Evolutionary conservation across 2,797 vertebrate species (phyloP).

Genomic region (Mormyrus hasselquistii): DNA sequence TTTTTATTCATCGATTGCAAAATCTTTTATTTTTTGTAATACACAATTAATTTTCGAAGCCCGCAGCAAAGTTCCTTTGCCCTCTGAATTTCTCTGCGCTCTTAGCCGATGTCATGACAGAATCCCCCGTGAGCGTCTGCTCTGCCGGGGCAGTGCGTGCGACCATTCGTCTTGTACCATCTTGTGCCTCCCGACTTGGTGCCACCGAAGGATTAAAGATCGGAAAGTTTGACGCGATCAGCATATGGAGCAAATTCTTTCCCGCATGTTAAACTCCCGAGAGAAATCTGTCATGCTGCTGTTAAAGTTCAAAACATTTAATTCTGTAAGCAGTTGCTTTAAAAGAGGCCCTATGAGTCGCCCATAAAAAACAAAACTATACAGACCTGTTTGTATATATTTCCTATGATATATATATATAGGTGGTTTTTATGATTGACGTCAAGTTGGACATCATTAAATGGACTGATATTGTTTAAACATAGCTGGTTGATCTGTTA

Average conservation of each 20-base stretch:
- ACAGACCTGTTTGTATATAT: neutral
- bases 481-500: neutral
- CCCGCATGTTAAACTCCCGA: neutral
- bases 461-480: neutral
- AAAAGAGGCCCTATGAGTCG: neutral
- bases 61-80: neutral
- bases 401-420: neutral
- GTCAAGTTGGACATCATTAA: neutral
- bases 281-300: neutral
- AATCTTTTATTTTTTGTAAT: conserved; percentile 22
- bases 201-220: neutral
- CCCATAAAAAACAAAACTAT: neutral
- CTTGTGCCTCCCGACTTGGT: neutral
- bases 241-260: neutral
- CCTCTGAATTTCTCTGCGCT: neutral
- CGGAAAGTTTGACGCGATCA: neutral
- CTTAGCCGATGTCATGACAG: neutral
- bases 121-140: neutral
- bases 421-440: neutral
- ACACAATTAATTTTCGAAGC: conserved; percentile 8
- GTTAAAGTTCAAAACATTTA: neutral
- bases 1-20: conserved; percentile 37
- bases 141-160: neutral
- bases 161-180: neutral
- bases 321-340: neutral